A percentile compares a stretch with the other conserved stretches of the same genome.
phyloP scores from a whole-genome alignment of 2,888 invertebrate species.

The Drosophila birchii region DNA sequence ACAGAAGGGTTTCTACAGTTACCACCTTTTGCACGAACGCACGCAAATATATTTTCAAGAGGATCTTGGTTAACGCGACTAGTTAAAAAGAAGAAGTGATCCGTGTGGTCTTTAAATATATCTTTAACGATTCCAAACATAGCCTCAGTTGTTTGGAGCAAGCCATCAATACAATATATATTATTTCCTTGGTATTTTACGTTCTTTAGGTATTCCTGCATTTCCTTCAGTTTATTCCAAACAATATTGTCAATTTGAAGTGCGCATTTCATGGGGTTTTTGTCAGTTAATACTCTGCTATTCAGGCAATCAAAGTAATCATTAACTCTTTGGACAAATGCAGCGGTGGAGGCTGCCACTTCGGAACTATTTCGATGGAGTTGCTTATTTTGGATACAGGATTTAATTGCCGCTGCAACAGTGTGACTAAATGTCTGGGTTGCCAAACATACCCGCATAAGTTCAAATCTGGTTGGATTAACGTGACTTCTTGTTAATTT shows the following conservation, averaged over 20 bases:
- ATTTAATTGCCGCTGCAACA: not conserved
- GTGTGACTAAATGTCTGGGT: slow-evolving; percentile 1
- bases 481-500: slow-evolving; percentile 2
- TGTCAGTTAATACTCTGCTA: not conserved
- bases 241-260: too few relatives aligned
- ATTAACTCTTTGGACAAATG: not conserved
- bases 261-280: not conserved
- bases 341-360: not conserved
- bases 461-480: not conserved
- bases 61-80: slow-evolving; percentile 3
- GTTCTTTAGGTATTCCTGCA: too few relatives aligned
- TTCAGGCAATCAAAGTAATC: slow-evolving; percentile 1
- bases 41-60: slow-evolving; percentile 7
- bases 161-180: too few relatives aligned
- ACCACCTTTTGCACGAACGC: slow-evolving; percentile 2
- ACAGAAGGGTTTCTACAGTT: not conserved
- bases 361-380: not conserved
- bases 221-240: too few relatives aligned
- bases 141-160: too few relatives aligned
- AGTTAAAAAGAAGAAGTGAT: not conserved
- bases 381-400: too few relatives aligned
- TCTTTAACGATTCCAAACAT: too few relatives aligned
- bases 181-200: too few relatives aligned
- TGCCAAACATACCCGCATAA: not conserved
- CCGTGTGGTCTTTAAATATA: not conserved